phyloP scores from a whole-genome alignment of 1,140 invertebrate species.

The Rhopalosiphum padi region DNA sequence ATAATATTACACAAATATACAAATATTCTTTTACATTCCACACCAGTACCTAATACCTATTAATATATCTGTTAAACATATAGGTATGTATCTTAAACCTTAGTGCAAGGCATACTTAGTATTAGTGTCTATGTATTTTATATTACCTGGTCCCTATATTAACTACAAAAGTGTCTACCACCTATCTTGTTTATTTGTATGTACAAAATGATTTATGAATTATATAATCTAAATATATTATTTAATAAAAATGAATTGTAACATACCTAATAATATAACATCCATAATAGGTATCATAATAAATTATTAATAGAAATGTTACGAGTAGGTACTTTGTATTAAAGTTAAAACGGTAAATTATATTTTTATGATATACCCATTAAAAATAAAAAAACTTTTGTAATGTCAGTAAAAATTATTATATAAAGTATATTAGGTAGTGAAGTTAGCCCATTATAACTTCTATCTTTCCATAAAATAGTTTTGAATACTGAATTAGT shows the following conservation, averaged over 20 bases:
- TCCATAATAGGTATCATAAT: neutral
- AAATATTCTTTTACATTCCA: too few species aligned
- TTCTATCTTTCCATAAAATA: neutral
- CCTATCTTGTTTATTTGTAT: neutral
- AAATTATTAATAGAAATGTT: neutral
- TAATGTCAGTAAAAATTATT: neutral
- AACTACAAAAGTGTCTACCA: neutral
- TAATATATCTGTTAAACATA: too few species aligned
- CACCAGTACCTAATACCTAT: too few species aligned
- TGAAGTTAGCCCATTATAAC: neutral
- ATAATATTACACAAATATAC: too few species aligned
- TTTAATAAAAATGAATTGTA: neutral
- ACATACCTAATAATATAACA: neutral
- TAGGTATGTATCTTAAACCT: neutral
- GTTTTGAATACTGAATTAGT: neutral
- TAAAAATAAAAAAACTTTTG: neutral
- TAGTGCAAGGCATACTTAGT: neutral
- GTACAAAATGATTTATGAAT: constrained; percentile 10
- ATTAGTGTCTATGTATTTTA: too few species aligned
- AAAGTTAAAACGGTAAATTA: neutral
- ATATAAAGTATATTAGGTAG: neutral
- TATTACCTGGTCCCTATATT: neutral
- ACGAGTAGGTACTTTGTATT: neutral
- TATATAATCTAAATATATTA: neutral
- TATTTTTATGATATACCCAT: neutral